Conservation (phyloP, 2,113 vertebrate species). For the Sphyrna mokarran region DNA sequence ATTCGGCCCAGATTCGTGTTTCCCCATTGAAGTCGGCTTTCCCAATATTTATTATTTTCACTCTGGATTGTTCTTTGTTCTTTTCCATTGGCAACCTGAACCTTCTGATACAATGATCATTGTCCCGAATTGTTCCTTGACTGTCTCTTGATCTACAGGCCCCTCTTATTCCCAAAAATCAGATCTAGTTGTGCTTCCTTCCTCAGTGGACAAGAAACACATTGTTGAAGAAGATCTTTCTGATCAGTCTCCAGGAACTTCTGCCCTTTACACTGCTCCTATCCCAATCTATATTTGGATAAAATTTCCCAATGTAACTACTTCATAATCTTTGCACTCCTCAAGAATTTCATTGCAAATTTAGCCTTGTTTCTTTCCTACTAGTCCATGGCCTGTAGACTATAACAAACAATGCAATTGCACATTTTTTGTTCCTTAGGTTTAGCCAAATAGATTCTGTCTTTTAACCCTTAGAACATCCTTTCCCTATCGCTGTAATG, state of each 20-base stretch:
- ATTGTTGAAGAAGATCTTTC: neutral
- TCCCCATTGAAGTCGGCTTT: neutral
- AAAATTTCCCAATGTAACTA: neutral
- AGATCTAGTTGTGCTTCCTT: neutral
- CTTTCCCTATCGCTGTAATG: too few relatives aligned
- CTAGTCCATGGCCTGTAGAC: too few relatives aligned
- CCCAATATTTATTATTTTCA: neutral
- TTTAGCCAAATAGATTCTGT: too few relatives aligned
- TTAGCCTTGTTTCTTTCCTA: too few relatives aligned
- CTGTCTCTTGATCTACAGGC: neutral
- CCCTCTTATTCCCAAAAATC: neutral
- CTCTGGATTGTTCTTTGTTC: neutral
- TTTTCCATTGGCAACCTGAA: neutral
- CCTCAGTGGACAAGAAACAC: neutral
- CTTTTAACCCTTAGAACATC: too few relatives aligned
- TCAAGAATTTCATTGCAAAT: too few relatives aligned
- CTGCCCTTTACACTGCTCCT: neutral
- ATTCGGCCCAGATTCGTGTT: neutral
- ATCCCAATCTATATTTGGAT: neutral
- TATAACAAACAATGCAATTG: too few relatives aligned
- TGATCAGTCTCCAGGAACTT: neutral
- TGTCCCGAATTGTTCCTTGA: neutral
- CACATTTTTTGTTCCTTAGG: too few relatives aligned
- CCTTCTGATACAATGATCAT: neutral
- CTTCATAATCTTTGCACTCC: too few relatives aligned